phyloP scores from a whole-genome alignment of 2,797 vertebrate genomes.

The Alectoris magna region DNA sequence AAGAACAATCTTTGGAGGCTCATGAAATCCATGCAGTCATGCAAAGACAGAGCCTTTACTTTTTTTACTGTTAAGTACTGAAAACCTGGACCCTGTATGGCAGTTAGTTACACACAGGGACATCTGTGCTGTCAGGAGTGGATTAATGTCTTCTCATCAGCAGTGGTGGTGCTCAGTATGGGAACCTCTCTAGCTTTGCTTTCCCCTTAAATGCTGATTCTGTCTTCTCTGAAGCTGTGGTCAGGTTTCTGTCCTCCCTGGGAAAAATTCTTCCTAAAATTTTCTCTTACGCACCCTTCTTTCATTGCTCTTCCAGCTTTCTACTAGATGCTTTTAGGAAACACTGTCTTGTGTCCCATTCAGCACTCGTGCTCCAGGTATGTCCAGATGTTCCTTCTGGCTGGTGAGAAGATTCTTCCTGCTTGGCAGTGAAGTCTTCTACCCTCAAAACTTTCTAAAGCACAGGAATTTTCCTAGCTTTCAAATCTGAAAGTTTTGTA shows the following conservation, averaged over 20 bases:
- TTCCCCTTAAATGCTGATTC: background rate
- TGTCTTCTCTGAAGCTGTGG: background rate
- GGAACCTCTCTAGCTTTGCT: background rate
- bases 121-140: background rate
- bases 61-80: background rate
- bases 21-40: background rate
- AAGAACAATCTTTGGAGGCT: background rate
- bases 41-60: background rate
- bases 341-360: background rate
- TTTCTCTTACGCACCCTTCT: background rate
- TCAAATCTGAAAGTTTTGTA: background rate
- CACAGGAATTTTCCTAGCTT: background rate
- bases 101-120: background rate
- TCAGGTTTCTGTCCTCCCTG: background rate
- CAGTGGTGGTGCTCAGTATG: accelerated
- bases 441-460: background rate
- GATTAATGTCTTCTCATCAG: background rate
- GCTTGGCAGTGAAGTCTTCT: background rate
- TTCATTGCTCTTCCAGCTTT: background rate
- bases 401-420: background rate
- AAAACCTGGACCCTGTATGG: background rate
- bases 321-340: background rate
- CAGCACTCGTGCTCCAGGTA: too few species aligned
- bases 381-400: background rate
- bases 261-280: background rate